Evolutionary conservation across 2,797 vertebrate genomes (phyloP).

Genomic region (Sphaeramia orbicularis): DNA sequence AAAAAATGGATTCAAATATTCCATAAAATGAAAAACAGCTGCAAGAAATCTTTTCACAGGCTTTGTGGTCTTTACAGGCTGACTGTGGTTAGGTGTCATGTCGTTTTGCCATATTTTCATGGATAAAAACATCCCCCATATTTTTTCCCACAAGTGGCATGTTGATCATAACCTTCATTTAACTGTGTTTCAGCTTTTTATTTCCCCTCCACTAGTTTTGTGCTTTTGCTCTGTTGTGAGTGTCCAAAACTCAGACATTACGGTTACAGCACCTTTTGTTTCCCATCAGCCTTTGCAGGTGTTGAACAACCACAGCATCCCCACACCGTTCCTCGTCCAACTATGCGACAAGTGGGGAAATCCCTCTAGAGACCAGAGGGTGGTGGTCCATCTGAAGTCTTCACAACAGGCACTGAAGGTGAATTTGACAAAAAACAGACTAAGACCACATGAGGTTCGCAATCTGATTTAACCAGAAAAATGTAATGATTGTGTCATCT

Average conservation of each 20-base stretch:
- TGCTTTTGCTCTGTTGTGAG: no score
- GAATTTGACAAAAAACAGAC: neutral
- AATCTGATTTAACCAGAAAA: neutral
- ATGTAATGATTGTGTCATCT: conserved; percentile 16
- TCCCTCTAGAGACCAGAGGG: conserved; percentile 84
- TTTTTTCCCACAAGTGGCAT: no score
- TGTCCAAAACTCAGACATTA: neutral
- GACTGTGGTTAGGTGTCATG: no score
- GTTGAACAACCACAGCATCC: conserved; percentile 86
- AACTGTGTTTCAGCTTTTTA: no score
- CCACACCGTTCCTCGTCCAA: conserved; percentile 86
- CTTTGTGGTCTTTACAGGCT: no score
- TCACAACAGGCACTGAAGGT: conserved; percentile 69
- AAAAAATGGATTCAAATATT: no score
- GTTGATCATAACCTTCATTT: no score
- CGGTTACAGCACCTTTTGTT: neutral
- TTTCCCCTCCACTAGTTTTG: no score
- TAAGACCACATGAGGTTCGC: neutral
- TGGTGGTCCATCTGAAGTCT: conserved; percentile 70
- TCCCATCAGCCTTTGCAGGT: conserved; percentile 87
- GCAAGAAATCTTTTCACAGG: no score
- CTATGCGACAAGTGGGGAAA: conserved; percentile 92
- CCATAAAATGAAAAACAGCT: no score
- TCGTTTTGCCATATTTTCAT: no score
- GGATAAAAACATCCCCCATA: no score